Conservation (phyloP, 2,888 invertebrate species). For the Allacma fusca region DNA sequence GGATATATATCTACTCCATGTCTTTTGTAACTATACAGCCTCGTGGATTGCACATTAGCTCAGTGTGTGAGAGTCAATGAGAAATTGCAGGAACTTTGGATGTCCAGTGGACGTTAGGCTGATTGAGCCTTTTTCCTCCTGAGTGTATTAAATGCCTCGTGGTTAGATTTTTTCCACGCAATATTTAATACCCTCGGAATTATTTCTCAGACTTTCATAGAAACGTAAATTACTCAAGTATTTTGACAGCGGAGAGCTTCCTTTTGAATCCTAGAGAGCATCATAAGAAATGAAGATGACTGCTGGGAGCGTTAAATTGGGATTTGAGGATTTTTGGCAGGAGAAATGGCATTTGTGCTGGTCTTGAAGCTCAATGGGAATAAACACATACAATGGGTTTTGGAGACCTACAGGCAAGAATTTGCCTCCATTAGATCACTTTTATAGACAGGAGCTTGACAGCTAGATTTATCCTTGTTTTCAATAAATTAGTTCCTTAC, state of each 20-base stretch:
- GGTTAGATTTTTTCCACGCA: not conserved
- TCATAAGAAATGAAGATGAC: too few species aligned
- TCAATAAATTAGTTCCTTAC: slow-evolving; percentile 36
- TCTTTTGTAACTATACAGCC: not conserved
- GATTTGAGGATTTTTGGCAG: too few species aligned
- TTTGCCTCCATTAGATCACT: slow-evolving; percentile 34
- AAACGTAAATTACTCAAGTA: not conserved
- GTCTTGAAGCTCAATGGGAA: not conserved
- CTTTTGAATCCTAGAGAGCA: not conserved
- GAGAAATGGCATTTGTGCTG: too few species aligned
- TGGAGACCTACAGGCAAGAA: slow-evolving; percentile 33
- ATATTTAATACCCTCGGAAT: not conserved
- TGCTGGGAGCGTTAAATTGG: too few species aligned
- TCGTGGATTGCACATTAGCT: not conserved
- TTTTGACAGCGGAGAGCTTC: too few species aligned
- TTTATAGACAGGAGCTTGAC: slow-evolving; percentile 39
- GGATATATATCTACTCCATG: too few species aligned
- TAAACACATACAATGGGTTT: too few species aligned
- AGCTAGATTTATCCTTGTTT: slow-evolving; percentile 41
- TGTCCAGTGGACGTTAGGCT: slow-evolving; percentile 1
- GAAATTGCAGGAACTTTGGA: slow-evolving; percentile 16
- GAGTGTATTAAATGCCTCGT: not conserved
- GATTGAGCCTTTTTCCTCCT: not conserved
- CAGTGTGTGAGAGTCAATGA: not conserved
- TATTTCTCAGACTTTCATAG: too few species aligned